phyloP scores from a whole-genome alignment of 2,797 vertebrate species.

The Alauda arvensis region DNA sequence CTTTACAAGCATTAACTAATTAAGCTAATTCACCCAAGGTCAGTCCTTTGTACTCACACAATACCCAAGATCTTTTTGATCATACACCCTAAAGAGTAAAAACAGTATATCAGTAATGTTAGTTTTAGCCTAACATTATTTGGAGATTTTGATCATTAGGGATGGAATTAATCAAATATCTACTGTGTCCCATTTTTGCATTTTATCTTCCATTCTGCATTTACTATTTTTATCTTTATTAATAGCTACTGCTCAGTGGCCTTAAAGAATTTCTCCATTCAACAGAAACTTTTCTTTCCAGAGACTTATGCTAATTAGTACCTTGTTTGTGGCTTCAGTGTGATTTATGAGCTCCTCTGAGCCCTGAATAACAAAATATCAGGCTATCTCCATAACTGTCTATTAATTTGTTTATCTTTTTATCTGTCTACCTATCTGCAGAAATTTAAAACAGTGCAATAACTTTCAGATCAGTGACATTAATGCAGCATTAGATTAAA shows the following conservation, averaged over 20 bases:
- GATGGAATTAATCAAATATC: slow-evolving; percentile 57
- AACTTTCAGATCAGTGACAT: slow-evolving; percentile 73
- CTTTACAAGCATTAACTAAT: slow-evolving; percentile 66
- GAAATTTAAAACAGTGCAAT: slow-evolving; percentile 74
- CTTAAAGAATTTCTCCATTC: slow-evolving; percentile 60
- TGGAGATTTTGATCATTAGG: slow-evolving; percentile 63
- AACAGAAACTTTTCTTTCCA: slow-evolving; percentile 67
- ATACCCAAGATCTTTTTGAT: slow-evolving; percentile 61
- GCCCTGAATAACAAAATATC: slow-evolving; percentile 63
- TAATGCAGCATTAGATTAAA: slow-evolving; percentile 81
- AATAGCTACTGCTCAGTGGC: slow-evolving; percentile 59
- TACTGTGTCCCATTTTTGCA: slow-evolving; percentile 50
- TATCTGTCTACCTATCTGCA: slow-evolving; percentile 72
- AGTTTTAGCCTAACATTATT: slow-evolving; percentile 56
- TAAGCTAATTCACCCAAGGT: slow-evolving; percentile 67
- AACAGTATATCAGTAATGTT: slow-evolving; percentile 54
- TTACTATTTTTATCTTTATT: slow-evolving; percentile 61
- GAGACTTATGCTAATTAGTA: slow-evolving; percentile 66
- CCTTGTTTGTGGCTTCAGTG: slow-evolving; percentile 49
- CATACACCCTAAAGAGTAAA: slow-evolving; percentile 60
- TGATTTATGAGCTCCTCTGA: slow-evolving; percentile 65
- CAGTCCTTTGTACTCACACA: slow-evolving; percentile 59
- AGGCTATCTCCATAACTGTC: slow-evolving; percentile 64
- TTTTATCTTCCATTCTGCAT: slow-evolving; percentile 46
- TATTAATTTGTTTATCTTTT: slow-evolving; percentile 79